phyloP scores from a whole-genome alignment of 2,888 invertebrate species.

The Formica aserva region DNA sequence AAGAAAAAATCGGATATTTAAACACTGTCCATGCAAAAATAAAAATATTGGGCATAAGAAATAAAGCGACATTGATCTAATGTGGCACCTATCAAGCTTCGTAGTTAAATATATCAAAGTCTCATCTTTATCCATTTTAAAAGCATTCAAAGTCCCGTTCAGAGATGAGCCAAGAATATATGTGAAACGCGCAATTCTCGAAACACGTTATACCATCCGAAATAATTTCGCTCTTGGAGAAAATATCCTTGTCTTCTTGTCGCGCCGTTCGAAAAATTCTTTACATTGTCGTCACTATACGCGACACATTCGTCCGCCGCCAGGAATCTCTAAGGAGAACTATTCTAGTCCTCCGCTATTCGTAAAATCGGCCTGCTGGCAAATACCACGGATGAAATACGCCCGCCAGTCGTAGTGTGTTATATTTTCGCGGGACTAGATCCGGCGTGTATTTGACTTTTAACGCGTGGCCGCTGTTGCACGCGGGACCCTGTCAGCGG shows the following conservation, averaged over 20 bases:
- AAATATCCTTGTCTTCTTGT: slow-evolving; percentile 71
- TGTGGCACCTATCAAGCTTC: not conserved
- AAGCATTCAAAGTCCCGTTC: slow-evolving; percentile 19
- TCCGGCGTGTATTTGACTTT: slow-evolving; percentile 40
- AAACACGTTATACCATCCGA: slow-evolving; percentile 55
- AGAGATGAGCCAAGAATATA: slow-evolving; percentile 61
- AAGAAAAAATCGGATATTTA: not conserved
- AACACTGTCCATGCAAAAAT: not conserved
- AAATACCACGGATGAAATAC: slow-evolving; percentile 49
- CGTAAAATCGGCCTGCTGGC: slow-evolving; percentile 46
- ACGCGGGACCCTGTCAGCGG: not conserved
- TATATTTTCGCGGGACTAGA: slow-evolving; percentile 40
- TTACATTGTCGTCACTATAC: slow-evolving; percentile 54
- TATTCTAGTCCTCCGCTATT: slow-evolving; percentile 40
- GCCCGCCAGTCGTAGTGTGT: slow-evolving; percentile 5
- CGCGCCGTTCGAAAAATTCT: slow-evolving; percentile 57
- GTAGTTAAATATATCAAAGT: not conserved
- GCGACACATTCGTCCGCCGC: slow-evolving; percentile 33
- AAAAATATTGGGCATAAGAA: not conserved
- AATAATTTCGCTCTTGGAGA: slow-evolving; percentile 71
- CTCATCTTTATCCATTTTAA: not conserved
- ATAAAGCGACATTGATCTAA: not conserved
- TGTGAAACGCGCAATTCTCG: slow-evolving; percentile 59
- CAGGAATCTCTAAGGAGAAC: slow-evolving; percentile 39
- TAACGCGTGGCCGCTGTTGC: slow-evolving; percentile 18